A percentile compares a stretch with the other conserved stretches of the same genome.
Evolutionary conservation across 2,888 invertebrate species (phyloP).

Genomic region (Branchellion lobata): DNA sequence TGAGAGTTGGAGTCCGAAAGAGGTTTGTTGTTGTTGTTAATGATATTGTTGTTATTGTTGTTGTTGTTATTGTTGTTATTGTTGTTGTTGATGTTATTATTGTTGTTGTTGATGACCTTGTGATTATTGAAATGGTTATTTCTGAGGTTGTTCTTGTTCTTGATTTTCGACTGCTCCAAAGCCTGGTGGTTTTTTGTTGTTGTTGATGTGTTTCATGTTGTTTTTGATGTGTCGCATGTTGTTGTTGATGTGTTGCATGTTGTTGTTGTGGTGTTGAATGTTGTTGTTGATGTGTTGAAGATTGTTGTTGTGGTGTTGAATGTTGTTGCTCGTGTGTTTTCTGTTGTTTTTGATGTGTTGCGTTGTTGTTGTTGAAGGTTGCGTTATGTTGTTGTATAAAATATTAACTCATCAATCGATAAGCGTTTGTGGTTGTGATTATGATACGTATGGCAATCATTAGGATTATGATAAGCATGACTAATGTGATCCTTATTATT

Average conservation of each 20-base stretch:
- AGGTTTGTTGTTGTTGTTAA: not conserved
- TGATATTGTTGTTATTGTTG: not conserved
- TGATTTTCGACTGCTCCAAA: not conserved
- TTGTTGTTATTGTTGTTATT: slow-evolving; percentile 2
- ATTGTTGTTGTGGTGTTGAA: not conserved
- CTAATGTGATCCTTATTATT: not conserved
- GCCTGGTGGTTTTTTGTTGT: not conserved
- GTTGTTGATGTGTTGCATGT: not conserved
- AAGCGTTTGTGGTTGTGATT: not conserved
- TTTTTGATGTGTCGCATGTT: not conserved
- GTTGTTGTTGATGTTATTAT: not conserved
- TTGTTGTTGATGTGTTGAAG: not conserved
- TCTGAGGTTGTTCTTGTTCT: not conserved
- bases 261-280: not conserved
- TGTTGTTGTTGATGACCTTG: not conserved
- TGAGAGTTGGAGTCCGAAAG: not conserved
- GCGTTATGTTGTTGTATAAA: too few relatives aligned
- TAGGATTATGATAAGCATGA: not conserved
- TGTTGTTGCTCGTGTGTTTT: not conserved
- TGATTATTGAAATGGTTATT: not conserved
- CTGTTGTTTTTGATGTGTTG: not conserved
- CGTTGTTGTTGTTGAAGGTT: not conserved
- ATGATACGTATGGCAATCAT: not conserved
- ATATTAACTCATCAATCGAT: not conserved
- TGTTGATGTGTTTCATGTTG: not conserved